Conservation (phyloP, 1,140 invertebrate species). For the Macrobrachium nipponense region DNA sequence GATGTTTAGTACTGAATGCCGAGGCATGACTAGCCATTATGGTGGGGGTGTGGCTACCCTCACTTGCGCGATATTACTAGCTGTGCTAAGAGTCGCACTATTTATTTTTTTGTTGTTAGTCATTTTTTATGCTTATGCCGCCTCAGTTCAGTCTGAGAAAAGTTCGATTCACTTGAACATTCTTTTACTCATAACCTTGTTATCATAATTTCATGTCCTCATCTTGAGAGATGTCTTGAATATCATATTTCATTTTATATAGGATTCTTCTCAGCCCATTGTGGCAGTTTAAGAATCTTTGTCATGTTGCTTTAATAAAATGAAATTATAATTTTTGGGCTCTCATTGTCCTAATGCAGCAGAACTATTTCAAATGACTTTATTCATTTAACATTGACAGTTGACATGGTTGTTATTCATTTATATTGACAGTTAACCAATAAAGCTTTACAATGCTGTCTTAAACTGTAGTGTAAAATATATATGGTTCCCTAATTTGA, state of each 20-base stretch:
- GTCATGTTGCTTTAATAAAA: constrained; percentile 60
- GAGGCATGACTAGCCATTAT: constrained; percentile 12
- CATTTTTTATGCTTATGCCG: constrained; percentile 4
- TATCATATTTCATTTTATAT: constrained; percentile 12
- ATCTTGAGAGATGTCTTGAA: constrained; percentile 1
- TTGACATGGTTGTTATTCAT: too few species aligned
- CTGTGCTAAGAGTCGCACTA: constrained; percentile 48
- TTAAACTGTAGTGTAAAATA: too few species aligned
- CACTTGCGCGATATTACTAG: constrained; percentile 34
- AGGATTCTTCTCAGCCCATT: not conserved
- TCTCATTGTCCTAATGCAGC: too few species aligned
- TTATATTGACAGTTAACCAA: too few species aligned
- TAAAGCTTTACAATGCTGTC: too few species aligned
- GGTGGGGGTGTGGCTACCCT: constrained; percentile 47
- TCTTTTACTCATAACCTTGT: constrained; percentile 11
- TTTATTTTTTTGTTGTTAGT: constrained; percentile 38
- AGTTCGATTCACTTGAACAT: constrained; percentile 8
- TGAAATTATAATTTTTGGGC: not conserved
- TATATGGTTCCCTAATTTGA: too few species aligned
- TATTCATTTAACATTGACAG: too few species aligned
- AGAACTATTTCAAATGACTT: too few species aligned
- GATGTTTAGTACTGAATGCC: not conserved
- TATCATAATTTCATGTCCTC: too few species aligned
- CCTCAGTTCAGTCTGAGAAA: not conserved
- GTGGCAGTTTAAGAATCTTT: constrained; percentile 13